Conservation (phyloP, 2,888 invertebrate genomes). For the Epiblema foenella region DNA sequence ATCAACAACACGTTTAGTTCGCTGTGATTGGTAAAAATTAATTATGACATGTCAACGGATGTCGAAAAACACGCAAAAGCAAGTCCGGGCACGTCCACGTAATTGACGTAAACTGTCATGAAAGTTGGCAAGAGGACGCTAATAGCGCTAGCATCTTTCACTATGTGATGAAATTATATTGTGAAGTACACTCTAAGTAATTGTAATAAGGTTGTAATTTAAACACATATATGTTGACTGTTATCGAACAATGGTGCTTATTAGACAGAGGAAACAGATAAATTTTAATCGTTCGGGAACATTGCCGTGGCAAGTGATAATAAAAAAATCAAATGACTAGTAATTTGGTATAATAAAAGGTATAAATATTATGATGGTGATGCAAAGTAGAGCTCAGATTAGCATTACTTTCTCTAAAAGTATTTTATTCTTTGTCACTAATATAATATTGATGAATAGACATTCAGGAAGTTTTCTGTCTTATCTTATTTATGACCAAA, state of each 20-base stretch:
- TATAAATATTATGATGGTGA: no score
- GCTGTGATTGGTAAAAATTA: conserved; percentile 26
- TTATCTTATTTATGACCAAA: conserved; percentile 22
- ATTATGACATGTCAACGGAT: neutral
- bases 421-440: no score
- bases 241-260: neutral
- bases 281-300: conserved; percentile 21
- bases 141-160: neutral
- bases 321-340: neutral
- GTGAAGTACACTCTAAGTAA: neutral
- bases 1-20: neutral
- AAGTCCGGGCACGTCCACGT: conserved; percentile 54
- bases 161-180: neutral
- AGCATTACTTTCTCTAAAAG: neutral
- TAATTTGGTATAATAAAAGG: no score
- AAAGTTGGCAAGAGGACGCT: neutral
- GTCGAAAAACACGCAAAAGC: conserved; percentile 44
- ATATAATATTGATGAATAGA: neutral
- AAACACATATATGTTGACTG: neutral
- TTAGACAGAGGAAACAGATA: conserved; percentile 7
- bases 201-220: neutral
- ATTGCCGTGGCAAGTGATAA: neutral
- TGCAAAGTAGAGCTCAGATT: neutral
- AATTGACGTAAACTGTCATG: conserved; percentile 52
- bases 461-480: neutral